Percentiles rank a stretch among this genome's conserved stretches.
Evolutionary conservation across 2,113 vertebrate genomes (phyloP).

Genomic region (Pholis gunnellus): DNA sequence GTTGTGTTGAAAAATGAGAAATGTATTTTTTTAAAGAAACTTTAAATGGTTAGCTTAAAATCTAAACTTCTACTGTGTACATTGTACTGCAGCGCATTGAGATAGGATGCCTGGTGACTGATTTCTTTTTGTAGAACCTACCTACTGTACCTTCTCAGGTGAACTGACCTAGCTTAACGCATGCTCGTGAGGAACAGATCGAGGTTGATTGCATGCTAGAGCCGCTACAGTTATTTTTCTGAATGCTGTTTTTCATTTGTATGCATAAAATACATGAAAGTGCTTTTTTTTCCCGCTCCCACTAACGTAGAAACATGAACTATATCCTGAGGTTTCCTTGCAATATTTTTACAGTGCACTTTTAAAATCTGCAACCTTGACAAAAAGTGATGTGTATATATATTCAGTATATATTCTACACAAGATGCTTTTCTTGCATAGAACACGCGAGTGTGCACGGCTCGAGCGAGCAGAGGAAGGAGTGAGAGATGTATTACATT

Average conservation of each 20-base stretch:
- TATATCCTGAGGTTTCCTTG: conserved; percentile 65
- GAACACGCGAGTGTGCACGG: conserved; percentile 16
- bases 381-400: conserved; percentile 65
- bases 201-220: conserved; percentile 79
- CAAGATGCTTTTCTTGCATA: conserved; percentile 54
- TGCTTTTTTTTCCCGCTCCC: conserved; percentile 57
- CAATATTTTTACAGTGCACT: conserved; percentile 78
- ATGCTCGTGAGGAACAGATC: conserved; percentile 71
- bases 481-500: neutral
- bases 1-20: conserved; percentile 53
- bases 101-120: conserved; percentile 57
- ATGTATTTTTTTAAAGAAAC: conserved; percentile 73
- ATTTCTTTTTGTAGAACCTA: conserved; percentile 72
- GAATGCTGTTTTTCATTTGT: conserved; percentile 65
- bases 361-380: conserved; percentile 64
- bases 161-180: conserved; percentile 75
- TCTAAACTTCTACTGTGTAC: conserved; percentile 46
- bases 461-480: conserved; percentile 14
- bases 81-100: conserved; percentile 48
- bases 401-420: conserved; percentile 62
- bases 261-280: conserved; percentile 74
- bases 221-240: conserved; percentile 49
- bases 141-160: conserved; percentile 82
- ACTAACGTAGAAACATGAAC: conserved; percentile 53
- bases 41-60: conserved; percentile 49